Evolutionary conservation across 2,888 invertebrate genomes (phyloP).

Genomic region (Acronicta aceris): DNA sequence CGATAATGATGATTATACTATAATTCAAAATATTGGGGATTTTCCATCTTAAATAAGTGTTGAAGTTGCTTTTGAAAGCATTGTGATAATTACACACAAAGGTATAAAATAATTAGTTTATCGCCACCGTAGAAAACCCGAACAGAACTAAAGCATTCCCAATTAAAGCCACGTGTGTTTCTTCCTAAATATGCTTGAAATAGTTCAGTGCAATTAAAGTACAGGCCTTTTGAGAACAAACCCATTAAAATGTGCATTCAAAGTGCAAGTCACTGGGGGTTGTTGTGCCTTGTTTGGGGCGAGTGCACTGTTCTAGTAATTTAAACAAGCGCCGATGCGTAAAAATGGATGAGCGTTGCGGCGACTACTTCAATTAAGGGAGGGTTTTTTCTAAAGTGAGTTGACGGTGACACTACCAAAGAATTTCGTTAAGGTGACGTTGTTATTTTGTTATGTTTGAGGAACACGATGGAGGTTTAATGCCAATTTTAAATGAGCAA

Average conservation of each 20-base stretch:
- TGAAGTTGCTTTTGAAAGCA: no score
- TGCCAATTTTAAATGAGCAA: not conserved
- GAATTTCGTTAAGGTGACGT: slow-evolving; percentile 21
- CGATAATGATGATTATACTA: no score
- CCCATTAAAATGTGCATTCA: slow-evolving; percentile 84
- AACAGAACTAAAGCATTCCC: slow-evolving; percentile 25
- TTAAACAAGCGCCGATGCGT: slow-evolving; percentile 80
- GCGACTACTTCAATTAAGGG: slow-evolving; percentile 70
- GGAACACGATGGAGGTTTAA: not conserved
- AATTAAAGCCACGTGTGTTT: slow-evolving; percentile 48
- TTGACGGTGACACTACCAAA: slow-evolving; percentile 37
- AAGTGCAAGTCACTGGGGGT: slow-evolving; percentile 84
- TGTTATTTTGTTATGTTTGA: not conserved
- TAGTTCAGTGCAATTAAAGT: slow-evolving; percentile 70
- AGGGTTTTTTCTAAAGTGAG: slow-evolving; percentile 54
- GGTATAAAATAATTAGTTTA: not conserved
- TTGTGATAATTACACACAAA: not conserved
- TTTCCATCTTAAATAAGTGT: no score
- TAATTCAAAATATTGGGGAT: no score
- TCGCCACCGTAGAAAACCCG: not conserved
- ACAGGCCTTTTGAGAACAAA: slow-evolving; percentile 70
- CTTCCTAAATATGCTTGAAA: slow-evolving; percentile 53
- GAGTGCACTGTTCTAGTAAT: slow-evolving; percentile 74
- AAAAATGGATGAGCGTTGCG: slow-evolving; percentile 76
- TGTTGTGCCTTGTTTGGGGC: slow-evolving; percentile 67